phyloP scores from a whole-genome alignment of 2,888 invertebrate genomes.

The Parnassius apollo region DNA sequence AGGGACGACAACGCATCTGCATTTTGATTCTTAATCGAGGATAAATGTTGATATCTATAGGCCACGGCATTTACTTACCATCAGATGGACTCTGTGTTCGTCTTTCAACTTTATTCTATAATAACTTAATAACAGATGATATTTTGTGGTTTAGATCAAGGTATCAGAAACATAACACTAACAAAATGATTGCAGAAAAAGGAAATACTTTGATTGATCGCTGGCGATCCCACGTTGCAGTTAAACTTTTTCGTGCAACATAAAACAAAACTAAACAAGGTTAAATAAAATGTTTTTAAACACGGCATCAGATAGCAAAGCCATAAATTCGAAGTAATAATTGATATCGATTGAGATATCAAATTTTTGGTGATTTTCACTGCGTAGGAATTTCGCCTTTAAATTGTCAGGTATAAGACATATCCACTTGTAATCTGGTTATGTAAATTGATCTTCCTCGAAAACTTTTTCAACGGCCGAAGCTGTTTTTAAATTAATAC shows the following conservation, averaged over 20 bases:
- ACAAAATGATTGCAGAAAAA: not conserved
- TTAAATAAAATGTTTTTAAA: conserved; percentile 45
- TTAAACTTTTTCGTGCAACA: conserved; percentile 29
- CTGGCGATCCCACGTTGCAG: conserved; percentile 23
- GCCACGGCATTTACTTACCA: too few species aligned
- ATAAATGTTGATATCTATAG: too few species aligned
- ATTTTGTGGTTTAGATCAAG: too few species aligned
- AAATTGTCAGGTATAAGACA: conserved; percentile 35
- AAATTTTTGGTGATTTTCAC: conserved; percentile 38
- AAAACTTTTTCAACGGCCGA: conserved; percentile 42
- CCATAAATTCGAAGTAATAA: conserved; percentile 58
- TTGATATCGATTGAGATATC: conserved; percentile 66
- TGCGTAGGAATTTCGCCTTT: conserved; percentile 40
- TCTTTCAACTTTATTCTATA: too few species aligned
- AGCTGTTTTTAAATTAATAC: conserved; percentile 30
- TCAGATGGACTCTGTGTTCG: too few species aligned
- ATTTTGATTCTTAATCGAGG: too few species aligned
- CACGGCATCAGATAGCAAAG: conserved; percentile 49
- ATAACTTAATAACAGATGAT: too few species aligned
- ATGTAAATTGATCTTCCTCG: conserved; percentile 43
- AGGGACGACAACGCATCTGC: too few species aligned
- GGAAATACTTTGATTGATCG: conserved; percentile 26
- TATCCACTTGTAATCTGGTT: conserved; percentile 26
- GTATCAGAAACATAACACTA: too few species aligned
- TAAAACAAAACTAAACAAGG: conserved; percentile 30